phyloP scores from a whole-genome alignment of 92 coral and sea anemone genomes.

The Phenganax subtilis region DNA sequence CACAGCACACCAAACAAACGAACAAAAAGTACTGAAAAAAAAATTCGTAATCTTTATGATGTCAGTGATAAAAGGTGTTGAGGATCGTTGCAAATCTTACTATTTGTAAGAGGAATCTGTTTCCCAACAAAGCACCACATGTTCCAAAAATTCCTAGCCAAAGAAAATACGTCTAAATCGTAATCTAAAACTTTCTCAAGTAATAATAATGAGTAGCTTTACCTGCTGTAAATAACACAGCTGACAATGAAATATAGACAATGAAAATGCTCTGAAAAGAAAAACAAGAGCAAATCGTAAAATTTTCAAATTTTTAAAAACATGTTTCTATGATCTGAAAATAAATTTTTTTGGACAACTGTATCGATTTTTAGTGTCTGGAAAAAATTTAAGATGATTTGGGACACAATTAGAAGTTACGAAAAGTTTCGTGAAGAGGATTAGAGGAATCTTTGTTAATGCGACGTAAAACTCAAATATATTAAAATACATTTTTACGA shows the following conservation, averaged over 20 bases:
- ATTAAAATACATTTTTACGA: neutral
- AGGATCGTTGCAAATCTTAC: slow-evolving; percentile 38
- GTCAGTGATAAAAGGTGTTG: neutral
- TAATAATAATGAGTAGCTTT: neutral
- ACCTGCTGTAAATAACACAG: slow-evolving; percentile 62
- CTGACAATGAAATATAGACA: slow-evolving; percentile 54
- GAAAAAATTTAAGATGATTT: too few species aligned
- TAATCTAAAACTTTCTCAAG: neutral
- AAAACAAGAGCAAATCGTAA: neutral
- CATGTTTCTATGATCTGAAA: too few species aligned
- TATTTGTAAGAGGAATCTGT: slow-evolving; percentile 44
- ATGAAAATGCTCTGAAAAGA: slow-evolving; percentile 48
- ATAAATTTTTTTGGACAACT: too few species aligned
- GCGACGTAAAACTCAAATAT: neutral
- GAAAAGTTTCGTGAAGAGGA: neutral
- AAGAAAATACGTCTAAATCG: neutral
- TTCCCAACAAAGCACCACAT: slow-evolving; percentile 60
- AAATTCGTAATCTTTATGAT: neutral
- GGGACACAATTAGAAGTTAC: too few species aligned
- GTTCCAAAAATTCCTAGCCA: slow-evolving; percentile 61
- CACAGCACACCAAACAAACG: slow-evolving; percentile 47
- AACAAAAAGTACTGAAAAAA: slow-evolving; percentile 58
- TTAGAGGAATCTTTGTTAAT: neutral
- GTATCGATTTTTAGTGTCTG: too few species aligned
- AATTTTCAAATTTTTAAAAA: too few species aligned